Conservation (phyloP, 53 echinoderm and acorn worm species). For the Echinometra lucunter region DNA sequence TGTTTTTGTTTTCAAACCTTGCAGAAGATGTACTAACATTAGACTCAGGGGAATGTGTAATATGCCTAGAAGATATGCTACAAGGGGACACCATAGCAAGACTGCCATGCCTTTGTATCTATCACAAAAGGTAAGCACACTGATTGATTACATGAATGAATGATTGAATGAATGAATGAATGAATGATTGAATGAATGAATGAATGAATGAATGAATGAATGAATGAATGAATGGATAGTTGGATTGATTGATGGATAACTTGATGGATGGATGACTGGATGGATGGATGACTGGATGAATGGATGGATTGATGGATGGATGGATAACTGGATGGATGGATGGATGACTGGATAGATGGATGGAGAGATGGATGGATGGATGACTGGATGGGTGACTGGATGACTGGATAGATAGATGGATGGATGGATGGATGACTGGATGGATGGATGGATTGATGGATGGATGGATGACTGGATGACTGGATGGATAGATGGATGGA, state of each 20-base stretch:
- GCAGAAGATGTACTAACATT: slow-evolving; percentile 93
- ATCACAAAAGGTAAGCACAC: slow-evolving; percentile 89
- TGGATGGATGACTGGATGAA: too few species aligned
- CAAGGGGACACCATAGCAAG: slow-evolving; percentile 98
- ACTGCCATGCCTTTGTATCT: slow-evolving; percentile 98
- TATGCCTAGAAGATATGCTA: slow-evolving; percentile 95
- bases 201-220: not conserved
- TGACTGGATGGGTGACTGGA: too few species aligned
- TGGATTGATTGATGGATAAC: not conserved
- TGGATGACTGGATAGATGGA: not conserved
- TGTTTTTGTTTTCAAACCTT: not conserved
- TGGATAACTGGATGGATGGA: not conserved
- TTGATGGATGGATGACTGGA: not conserved
- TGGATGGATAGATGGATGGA: too few species aligned
- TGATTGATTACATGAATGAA: not conserved
- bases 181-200: not conserved
- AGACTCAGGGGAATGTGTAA: slow-evolving; percentile 97
- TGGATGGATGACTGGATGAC: too few species aligned
- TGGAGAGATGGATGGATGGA: not conserved
- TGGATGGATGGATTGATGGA: too few species aligned
- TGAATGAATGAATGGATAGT: not conserved
- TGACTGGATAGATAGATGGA: too few species aligned
- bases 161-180: not conserved
- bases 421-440: too few species aligned
- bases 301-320: too few species aligned